Percentiles rank a stretch among this genome's conserved stretches.
These are phyloP conservation scores for Drosophila setifemur DNA, from an alignment of 1,140 invertebrate species.

Conservation along the genomic window DNA sequence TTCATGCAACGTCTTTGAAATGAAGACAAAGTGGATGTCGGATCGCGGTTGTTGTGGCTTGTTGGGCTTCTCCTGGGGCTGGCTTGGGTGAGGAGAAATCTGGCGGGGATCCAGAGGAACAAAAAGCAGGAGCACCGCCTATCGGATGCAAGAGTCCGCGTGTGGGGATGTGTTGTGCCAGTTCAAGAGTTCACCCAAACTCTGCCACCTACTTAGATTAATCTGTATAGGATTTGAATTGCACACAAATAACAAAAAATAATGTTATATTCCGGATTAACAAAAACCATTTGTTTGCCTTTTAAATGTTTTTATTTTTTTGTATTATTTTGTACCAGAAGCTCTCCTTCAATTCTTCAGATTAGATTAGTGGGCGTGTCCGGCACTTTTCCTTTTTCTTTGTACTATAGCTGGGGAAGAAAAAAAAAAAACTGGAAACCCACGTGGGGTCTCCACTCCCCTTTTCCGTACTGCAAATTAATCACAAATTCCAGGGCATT, in stretches of 20 bases:
- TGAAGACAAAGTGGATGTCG: conserved; percentile 74
- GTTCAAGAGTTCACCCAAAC: conserved; percentile 54
- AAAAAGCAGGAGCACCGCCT: conserved; percentile 23
- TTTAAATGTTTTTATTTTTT: not conserved
- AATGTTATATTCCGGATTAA: too few species aligned
- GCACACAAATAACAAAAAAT: too few species aligned
- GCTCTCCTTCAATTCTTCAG: not conserved
- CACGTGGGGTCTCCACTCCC: conserved; percentile 6
- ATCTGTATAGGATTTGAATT: too few species aligned
- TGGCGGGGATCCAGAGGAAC: conserved; percentile 46
- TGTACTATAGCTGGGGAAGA: too few species aligned
- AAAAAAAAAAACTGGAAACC: too few species aligned
- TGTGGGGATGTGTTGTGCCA: conserved; percentile 41
- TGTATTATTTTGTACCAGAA: not conserved
- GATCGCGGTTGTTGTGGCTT: conserved; percentile 21
- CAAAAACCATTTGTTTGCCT: too few species aligned
- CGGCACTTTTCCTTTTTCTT: conserved; percentile 56
- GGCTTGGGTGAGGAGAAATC: not conserved
- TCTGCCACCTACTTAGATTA: conserved; percentile 56
- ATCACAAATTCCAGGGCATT: conserved; percentile 35
- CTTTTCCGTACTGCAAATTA: conserved; percentile 34
- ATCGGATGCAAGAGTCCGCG: conserved; percentile 34
- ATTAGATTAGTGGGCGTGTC: conserved; percentile 48
- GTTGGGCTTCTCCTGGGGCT: not conserved
- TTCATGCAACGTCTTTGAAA: conserved; percentile 75